These are phyloP conservation scores for Setipinna tenuifilis DNA, from an alignment of 2,797 vertebrate species.

Conservation along the genomic window DNA sequence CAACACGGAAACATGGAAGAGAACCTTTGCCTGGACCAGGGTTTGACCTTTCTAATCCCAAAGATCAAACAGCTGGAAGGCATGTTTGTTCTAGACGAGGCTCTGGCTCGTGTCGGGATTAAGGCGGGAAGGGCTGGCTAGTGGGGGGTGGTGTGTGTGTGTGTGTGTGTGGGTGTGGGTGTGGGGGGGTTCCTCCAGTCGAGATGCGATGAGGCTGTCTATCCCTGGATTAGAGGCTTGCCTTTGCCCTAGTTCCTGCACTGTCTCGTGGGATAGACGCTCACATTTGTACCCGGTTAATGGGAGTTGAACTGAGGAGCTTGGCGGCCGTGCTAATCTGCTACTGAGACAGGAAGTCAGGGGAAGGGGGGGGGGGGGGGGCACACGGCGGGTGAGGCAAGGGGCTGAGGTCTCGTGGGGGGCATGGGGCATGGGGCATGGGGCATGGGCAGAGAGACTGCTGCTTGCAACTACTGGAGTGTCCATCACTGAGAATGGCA, in stretches of 20 bases:
- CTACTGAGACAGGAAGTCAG: not conserved
- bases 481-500: not conserved
- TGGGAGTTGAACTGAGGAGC: not conserved
- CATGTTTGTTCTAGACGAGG: conserved; percentile 15
- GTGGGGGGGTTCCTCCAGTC: conserved; percentile 18
- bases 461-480: not conserved
- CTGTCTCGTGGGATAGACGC: conserved; percentile 12
- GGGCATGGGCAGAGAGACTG: not conserved
- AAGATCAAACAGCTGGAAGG: conserved; percentile 35
- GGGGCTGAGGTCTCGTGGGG: not conserved
- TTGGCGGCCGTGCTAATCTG: not conserved
- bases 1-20: not conserved
- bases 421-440: not conserved
- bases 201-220: conserved; percentile 34
- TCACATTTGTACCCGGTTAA: conserved; percentile 6
- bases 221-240: conserved; percentile 49
- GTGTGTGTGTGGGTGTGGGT: too few species aligned
- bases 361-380: not conserved
- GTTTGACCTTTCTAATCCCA: conserved; percentile 27
- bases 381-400: not conserved
- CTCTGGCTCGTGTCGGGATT: conserved; percentile 35
- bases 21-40: conserved; percentile 25
- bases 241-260: conserved; percentile 49
- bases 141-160: conserved; percentile 13
- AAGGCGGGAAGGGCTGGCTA: conserved; percentile 28